These are phyloP conservation scores for Catagonus wagneri DNA, from an alignment of 2,113 vertebrate genomes.

Conservation along the genomic window DNA sequence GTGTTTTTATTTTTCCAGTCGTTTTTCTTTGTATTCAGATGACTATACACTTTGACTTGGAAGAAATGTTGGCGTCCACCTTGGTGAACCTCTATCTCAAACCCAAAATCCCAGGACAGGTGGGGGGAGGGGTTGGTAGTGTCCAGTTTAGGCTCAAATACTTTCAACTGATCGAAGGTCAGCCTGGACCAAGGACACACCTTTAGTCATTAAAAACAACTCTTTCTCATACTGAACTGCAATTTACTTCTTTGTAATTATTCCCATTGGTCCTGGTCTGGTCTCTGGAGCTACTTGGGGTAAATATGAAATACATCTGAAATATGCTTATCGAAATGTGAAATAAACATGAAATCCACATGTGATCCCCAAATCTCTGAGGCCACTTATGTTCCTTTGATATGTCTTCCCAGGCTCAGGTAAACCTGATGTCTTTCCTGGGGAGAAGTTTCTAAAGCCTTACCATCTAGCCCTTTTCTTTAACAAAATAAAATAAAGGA, in stretches of 20 bases:
- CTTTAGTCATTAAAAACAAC: background rate
- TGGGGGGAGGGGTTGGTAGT: background rate
- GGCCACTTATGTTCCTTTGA: accelerated
- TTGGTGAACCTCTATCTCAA: background rate
- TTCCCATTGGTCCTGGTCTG: background rate
- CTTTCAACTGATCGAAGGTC: no score
- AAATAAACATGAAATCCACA: background rate
- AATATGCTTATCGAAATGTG: no score
- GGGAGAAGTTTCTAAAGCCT: background rate
- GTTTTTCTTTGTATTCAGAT: background rate
- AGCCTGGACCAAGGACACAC: background rate
- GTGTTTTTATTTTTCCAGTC: background rate
- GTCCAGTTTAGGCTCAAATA: accelerated
- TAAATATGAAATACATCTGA: background rate
- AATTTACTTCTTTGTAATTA: background rate
- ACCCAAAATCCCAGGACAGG: background rate
- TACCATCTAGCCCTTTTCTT: background rate
- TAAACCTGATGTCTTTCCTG: background rate
- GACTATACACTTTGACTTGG: background rate
- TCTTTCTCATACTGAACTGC: background rate
- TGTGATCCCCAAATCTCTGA: background rate
- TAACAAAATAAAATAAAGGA: no score
- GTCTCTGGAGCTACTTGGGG: background rate
- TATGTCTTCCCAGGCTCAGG: accelerated
- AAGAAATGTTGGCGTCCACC: background rate